phyloP scores from a whole-genome alignment of 2,113 vertebrate species.

The Heterocephalus glaber region DNA sequence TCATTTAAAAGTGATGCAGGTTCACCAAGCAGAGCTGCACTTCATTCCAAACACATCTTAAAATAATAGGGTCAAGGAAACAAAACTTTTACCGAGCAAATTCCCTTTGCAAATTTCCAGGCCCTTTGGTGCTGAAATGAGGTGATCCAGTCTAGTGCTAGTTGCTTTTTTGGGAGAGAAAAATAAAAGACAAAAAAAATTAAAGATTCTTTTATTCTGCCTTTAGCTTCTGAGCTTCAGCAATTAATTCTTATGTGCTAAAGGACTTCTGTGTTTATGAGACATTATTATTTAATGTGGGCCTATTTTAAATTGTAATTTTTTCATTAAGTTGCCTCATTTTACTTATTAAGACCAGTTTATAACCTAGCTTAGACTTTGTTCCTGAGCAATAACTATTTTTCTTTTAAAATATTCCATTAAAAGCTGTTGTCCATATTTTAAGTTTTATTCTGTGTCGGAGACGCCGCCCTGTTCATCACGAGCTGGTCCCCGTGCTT shows the following conservation, averaged over 20 bases:
- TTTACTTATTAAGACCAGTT: constrained; percentile 79
- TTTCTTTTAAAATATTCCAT: constrained; percentile 73
- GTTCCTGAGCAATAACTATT: constrained; percentile 70
- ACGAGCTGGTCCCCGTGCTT: fast-evolving
- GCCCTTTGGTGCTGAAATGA: background rate
- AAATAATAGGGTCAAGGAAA: constrained; percentile 36
- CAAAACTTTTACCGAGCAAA: background rate
- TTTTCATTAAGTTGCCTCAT: constrained; percentile 76
- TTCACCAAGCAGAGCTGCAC: background rate
- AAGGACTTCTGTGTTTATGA: constrained; percentile 79
- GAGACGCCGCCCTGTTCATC: background rate
- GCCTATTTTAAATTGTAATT: constrained; percentile 74
- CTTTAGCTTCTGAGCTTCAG: constrained; percentile 57
- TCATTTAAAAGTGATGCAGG: background rate
- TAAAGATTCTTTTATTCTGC: constrained; percentile 60
- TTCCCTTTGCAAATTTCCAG: constrained; percentile 37
- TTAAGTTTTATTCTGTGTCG: constrained; percentile 55
- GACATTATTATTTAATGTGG: constrained; percentile 79
- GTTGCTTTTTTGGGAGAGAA: background rate
- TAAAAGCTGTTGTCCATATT: constrained; percentile 65
- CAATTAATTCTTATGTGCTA: constrained; percentile 74
- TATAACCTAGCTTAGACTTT: constrained; percentile 71
- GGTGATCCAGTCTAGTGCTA: background rate
- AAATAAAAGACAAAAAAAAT: constrained; percentile 57
- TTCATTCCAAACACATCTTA: background rate